Evolutionary conservation across 2,888 invertebrate species (phyloP).

Genomic region (Ormia ochracea): DNA sequence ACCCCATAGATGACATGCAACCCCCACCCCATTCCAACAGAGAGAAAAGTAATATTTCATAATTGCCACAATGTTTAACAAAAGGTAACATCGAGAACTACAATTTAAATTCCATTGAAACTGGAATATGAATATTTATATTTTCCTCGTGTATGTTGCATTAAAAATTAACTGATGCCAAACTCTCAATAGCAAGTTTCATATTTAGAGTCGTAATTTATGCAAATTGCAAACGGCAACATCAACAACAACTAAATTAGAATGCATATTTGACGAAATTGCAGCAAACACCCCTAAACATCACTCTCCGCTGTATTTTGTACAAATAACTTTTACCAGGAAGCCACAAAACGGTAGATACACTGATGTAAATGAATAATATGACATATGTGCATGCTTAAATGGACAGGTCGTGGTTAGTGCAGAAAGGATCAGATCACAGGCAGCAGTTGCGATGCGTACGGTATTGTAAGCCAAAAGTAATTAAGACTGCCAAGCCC

Average conservation of each 20-base stretch:
- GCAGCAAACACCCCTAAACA: not conserved
- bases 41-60: not conserved
- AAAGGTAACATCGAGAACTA: conserved; percentile 13
- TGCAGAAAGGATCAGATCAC: not conserved
- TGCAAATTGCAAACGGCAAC: conserved; percentile 52
- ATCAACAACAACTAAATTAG: conserved; percentile 38
- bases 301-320: not conserved
- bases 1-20: not conserved
- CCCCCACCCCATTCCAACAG: not conserved
- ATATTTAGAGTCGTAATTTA: conserved; percentile 47
- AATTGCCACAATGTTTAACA: conserved; percentile 10
- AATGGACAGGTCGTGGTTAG: not conserved
- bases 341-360: not conserved
- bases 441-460: not conserved
- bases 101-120: conserved; percentile 4
- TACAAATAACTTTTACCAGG: conserved; percentile 12
- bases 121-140: not conserved
- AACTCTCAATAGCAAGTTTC: conserved; percentile 37
- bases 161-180: conserved; percentile 35
- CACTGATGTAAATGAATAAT: not conserved
- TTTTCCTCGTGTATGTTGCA: not conserved
- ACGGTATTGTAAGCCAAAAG: not conserved
- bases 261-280: conserved; percentile 47
- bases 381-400: not conserved
- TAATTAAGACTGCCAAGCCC: conserved; percentile 43